Percentiles rank a stretch among this genome's conserved stretches.
Conservation (phyloP, 2,113 vertebrate species). For the Notarius quadriscutis region DNA sequence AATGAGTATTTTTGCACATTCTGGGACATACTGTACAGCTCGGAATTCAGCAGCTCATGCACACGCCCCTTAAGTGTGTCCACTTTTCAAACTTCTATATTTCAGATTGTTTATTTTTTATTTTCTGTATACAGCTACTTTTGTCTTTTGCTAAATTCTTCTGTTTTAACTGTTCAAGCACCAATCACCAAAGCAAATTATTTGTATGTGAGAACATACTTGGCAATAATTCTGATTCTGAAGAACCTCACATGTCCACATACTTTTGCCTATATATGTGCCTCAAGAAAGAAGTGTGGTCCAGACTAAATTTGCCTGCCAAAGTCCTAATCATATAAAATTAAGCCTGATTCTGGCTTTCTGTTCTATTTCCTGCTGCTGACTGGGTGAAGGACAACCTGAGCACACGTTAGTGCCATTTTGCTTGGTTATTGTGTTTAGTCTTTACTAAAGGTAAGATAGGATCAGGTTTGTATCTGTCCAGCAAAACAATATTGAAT, state of each 20-base stretch:
- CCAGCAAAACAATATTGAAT: neutral
- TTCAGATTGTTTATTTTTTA: too few species aligned
- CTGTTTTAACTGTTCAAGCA: too few species aligned
- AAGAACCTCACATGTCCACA: neutral
- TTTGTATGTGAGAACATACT: too few species aligned
- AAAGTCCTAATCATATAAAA: neutral
- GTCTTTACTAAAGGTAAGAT: conserved; percentile 66
- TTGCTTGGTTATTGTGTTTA: conserved; percentile 52
- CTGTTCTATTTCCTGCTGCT: conserved; percentile 61
- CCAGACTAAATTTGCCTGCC: neutral
- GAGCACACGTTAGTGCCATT: conserved; percentile 48
- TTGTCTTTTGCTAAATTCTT: too few species aligned
- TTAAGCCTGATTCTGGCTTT: conserved; percentile 2
- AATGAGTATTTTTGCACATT: too few species aligned
- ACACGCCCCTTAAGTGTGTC: too few species aligned
- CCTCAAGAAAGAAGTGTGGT: neutral
- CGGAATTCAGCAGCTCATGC: too few species aligned
- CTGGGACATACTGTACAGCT: too few species aligned
- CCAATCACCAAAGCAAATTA: too few species aligned
- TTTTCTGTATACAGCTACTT: too few species aligned
- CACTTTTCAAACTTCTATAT: too few species aligned
- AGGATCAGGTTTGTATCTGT: conserved; percentile 17
- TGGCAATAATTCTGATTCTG: too few species aligned
- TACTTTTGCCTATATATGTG: neutral
- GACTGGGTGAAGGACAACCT: conserved; percentile 66